phyloP scores from a whole-genome alignment of 2,113 vertebrate genomes.

The Sturnus vulgaris region DNA sequence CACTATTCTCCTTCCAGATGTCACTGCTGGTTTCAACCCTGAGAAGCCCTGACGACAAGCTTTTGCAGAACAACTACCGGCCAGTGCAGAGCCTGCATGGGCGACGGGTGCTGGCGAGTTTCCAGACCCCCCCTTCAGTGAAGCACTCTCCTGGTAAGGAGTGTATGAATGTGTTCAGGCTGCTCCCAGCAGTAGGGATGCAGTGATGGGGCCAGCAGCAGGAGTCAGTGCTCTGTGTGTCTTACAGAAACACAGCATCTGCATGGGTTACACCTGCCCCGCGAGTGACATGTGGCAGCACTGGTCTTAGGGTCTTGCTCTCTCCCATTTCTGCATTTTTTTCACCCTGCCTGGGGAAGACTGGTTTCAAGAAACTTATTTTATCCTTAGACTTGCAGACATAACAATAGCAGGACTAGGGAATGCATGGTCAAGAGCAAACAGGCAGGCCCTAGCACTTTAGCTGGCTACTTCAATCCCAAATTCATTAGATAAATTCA shows the following conservation, averaged over 20 bases:
- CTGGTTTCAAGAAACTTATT: not conserved
- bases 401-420: not conserved
- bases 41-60: not conserved
- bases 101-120: slow-evolving; percentile 39
- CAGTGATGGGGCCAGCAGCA: accelerated
- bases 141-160: slow-evolving; percentile 22
- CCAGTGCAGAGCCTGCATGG: not conserved
- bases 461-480: not conserved
- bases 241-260: not conserved
- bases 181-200: not conserved
- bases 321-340: not conserved
- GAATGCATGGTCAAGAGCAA: not conserved
- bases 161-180: accelerated
- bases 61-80: slow-evolving; percentile 50
- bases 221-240: not conserved
- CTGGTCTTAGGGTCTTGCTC: not conserved
- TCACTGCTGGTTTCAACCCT: not conserved
- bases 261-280: accelerated
- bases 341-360: not conserved
- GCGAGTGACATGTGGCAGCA: not conserved
- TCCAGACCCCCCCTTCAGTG: not conserved
- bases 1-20: not conserved
- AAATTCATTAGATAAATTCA: not conserved
- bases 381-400: not conserved
- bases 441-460: not conserved